phyloP scores from a whole-genome alignment of 2,888 invertebrate species.

The Brenthis daphne region DNA sequence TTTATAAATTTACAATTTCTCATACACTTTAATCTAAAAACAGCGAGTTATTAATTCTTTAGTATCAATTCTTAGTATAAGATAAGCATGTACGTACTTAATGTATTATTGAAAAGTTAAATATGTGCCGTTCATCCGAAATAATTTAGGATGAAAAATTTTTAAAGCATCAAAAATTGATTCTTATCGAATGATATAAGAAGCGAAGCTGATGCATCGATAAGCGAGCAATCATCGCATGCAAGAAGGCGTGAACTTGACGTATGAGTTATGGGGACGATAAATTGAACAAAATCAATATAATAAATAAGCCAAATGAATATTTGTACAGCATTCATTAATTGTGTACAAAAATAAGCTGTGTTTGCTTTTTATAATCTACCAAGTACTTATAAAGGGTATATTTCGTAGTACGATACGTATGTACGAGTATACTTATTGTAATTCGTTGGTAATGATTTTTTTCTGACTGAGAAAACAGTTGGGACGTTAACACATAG shows the following conservation, averaged over 20 bases:
- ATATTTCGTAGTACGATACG: too few relatives aligned
- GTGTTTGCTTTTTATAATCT: background rate
- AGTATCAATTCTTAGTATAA: conserved; percentile 5
- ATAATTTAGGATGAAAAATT: conserved; percentile 15
- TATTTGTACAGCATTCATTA: conserved; percentile 30
- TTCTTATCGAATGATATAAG: conserved; percentile 41
- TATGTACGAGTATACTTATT: too few relatives aligned
- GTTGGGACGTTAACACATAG: too few relatives aligned
- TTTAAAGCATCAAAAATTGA: conserved; percentile 36
- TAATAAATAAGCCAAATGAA: conserved; percentile 37
- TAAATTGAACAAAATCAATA: conserved; percentile 74
- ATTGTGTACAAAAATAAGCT: background rate
- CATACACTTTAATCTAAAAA: too few relatives aligned
- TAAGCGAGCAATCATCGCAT: conserved; percentile 49
- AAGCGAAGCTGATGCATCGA: conserved; percentile 46
- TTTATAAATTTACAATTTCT: too few relatives aligned
- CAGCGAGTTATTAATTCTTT: too few relatives aligned
- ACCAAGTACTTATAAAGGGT: background rate
- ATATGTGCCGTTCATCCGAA: conserved; percentile 2
- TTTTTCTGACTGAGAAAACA: too few relatives aligned
- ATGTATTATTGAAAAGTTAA: conserved; percentile 9
- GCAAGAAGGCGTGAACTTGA: conserved; percentile 65
- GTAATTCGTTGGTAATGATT: too few relatives aligned
- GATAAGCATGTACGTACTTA: background rate
- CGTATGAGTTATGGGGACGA: conserved; percentile 63